Evolutionary conservation across 2,797 vertebrate species (phyloP).

Genomic region (Characodon lateralis): DNA sequence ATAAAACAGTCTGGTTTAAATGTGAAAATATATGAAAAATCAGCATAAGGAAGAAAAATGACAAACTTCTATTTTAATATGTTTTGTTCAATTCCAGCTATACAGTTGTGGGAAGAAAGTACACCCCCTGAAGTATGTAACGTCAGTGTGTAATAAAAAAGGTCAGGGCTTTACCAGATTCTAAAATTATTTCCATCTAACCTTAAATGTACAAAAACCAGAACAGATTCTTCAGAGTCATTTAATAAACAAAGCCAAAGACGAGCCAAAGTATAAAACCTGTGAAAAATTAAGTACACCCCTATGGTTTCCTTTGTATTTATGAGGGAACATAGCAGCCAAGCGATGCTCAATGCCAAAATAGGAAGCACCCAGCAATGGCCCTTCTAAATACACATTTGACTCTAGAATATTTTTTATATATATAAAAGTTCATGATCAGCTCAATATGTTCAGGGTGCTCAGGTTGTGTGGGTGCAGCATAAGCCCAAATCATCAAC

Average conservation of each 20-base stretch:
- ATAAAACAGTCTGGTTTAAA: neutral
- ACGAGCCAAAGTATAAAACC: neutral
- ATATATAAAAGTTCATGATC: neutral
- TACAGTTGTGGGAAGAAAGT: neutral
- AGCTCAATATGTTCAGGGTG: neutral
- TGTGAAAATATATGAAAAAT: neutral
- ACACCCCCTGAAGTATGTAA: neutral
- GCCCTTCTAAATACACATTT: too few relatives aligned
- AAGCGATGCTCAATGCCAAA: neutral
- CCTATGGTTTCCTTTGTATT: neutral
- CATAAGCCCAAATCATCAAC: neutral
- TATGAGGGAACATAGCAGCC: neutral
- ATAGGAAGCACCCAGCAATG: neutral
- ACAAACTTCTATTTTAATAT: neutral
- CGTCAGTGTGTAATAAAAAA: neutral
- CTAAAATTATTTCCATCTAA: neutral
- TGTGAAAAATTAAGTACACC: neutral
- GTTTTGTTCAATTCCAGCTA: neutral
- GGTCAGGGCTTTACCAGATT: neutral
- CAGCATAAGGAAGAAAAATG: neutral
- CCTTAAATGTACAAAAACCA: neutral
- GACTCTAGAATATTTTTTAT: neutral
- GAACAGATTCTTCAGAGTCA: neutral
- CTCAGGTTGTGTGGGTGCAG: neutral
- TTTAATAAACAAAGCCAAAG: neutral